phyloP scores from a whole-genome alignment of 1,140 invertebrate genomes.

The Drepana arcuata region DNA sequence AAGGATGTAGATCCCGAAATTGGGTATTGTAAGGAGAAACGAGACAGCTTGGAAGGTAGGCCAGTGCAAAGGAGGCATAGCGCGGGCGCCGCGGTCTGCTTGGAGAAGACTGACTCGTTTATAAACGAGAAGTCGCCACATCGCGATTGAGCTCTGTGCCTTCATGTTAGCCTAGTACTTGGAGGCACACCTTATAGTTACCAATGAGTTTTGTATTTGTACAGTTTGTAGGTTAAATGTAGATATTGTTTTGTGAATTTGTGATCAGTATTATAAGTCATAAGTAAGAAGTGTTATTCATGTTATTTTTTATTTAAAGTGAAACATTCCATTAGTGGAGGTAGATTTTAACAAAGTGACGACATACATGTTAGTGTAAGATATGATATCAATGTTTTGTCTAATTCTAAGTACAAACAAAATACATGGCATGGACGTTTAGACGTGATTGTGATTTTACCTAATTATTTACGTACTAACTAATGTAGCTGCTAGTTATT shows the following conservation, averaged over 20 bases:
- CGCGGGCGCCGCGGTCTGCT: slow-evolving; percentile 38
- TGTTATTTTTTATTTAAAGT: too few relatives aligned
- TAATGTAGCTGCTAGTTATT: too few relatives aligned
- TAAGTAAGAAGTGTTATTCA: slow-evolving; percentile 17
- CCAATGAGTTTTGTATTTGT: slow-evolving; percentile 17
- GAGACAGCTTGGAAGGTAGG: slow-evolving; percentile 22
- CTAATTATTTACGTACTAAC: too few relatives aligned
- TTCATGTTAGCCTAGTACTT: slow-evolving; percentile 9
- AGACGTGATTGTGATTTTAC: too few relatives aligned
- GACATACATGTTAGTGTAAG: too few relatives aligned
- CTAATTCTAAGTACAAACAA: slow-evolving; percentile 13
- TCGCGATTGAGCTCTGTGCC: slow-evolving; percentile 8
- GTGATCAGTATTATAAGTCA: slow-evolving; percentile 54
- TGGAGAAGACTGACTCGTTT: slow-evolving; percentile 55
- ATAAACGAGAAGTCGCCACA: too few relatives aligned
- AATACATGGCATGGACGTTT: too few relatives aligned
- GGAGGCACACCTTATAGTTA: slow-evolving; percentile 4
- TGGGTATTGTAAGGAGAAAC: slow-evolving; percentile 24
- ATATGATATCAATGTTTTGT: slow-evolving; percentile 7
- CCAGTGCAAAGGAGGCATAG: slow-evolving; percentile 52
- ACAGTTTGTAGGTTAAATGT: too few relatives aligned
- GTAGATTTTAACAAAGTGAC: slow-evolving; percentile 8
- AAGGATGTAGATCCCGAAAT: slow-evolving; percentile 48
- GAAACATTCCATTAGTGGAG: slow-evolving; percentile 9
- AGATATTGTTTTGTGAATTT: slow-evolving; percentile 13